Base-by-base conservation (phyloP, 2,888 invertebrate genomes). In the Dermolepida albohirtum region DNA sequence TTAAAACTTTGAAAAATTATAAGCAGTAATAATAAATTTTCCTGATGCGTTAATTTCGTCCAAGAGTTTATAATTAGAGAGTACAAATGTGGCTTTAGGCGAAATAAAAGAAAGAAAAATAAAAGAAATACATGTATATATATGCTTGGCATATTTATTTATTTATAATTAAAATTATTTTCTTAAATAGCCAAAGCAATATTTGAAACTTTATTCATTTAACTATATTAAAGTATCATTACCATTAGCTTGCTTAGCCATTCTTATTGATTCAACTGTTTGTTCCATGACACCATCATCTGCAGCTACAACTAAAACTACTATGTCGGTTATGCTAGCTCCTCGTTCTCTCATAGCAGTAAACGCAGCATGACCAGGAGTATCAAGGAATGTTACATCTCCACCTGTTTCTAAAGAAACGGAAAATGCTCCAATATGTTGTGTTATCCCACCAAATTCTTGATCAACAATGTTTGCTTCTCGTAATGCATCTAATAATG, bases 281-380 rank as follows among this genome's bases (percentile, higher is more conserved):
- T 99, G 99, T 67, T 96, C 94, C 96, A 97, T 98, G 49, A 98
- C 97, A 2, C 99, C 98, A 84, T 99, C 99, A 83, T 99, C 98
- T 0, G 98, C 98, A 1, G 99, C 99, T 44, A 99, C 96, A 27
- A 99, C 98, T 64, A 98, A 85, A 68, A 98, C 92, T 63, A 98
- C 94, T 64, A 98, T 90, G 83, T 99, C 99, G 0, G 99, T 98
- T 64, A 92, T 90, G 75, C 88, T 86, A 0, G 98, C 98, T n/a
- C 99, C 99, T 55, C 98, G 89, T 7, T 92, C 90, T 64, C 98
- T 85, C 97, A 99, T 98, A 0, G 96, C 89, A 54, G 89, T 89
- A 83, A 99, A 99, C 0, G 99, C 99, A 2, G 98, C 98, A 86
- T 99, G 99, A 0, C 99, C 99, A 4, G 99, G 99, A 8, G 99